Conservation (phyloP, 2,113 vertebrate species). For the Aldabrachelys gigantea region DNA sequence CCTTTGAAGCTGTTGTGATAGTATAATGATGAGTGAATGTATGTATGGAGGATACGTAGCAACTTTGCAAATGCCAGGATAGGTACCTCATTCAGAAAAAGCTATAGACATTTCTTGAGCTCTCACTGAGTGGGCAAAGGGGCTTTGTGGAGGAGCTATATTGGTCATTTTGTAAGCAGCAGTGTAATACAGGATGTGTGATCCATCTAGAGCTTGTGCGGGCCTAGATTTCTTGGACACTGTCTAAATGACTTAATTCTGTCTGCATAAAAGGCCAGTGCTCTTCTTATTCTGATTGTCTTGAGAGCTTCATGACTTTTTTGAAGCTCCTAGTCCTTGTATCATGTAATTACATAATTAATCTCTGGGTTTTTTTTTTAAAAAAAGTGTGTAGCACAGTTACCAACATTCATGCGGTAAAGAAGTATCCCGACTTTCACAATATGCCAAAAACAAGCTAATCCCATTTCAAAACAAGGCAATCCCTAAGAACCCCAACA, state of each 20-base stretch:
- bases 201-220: background rate
- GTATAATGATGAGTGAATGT: background rate
- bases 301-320: background rate
- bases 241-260: background rate
- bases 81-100: background rate
- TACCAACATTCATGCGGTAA: no score
- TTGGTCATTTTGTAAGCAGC: background rate
- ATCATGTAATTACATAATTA: background rate
- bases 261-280: background rate
- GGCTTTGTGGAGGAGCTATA: background rate
- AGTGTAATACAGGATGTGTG: background rate
- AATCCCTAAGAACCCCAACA: no score
- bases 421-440: no score
- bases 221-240: background rate
- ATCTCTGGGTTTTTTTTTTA: background rate
- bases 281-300: background rate
- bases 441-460: no score
- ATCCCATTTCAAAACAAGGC: no score
- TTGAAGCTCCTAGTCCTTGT: background rate
- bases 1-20: background rate
- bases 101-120: background rate
- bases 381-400: background rate
- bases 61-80: background rate
- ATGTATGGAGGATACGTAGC: background rate
- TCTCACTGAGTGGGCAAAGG: background rate